phyloP scores from a whole-genome alignment of 2,888 invertebrate genomes.

The Phymatocera aterrima region DNA sequence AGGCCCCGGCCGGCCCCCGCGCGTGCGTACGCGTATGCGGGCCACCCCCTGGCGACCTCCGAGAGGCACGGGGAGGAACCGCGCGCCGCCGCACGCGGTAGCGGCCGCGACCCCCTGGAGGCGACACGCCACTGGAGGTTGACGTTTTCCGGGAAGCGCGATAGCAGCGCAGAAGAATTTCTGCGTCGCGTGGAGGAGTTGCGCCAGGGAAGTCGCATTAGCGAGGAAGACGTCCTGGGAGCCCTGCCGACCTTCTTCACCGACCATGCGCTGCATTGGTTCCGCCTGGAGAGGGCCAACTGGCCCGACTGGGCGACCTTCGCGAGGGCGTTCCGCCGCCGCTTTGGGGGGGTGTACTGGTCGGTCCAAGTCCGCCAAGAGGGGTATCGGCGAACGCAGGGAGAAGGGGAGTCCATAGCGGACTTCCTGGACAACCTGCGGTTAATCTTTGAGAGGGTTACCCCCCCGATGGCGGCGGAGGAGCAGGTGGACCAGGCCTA shows the following conservation, averaged over 20 bases:
- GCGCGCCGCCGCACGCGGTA: no score
- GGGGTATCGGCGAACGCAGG: constrained; percentile 6
- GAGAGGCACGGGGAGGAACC: no score
- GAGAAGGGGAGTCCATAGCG: neutral
- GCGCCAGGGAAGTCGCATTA: neutral
- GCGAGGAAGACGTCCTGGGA: neutral
- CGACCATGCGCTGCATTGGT: neutral
- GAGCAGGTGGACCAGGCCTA: constrained; percentile 32
- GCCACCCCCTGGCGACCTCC: no score
- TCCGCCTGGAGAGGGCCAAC: neutral
- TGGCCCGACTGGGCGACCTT: constrained; percentile 21
- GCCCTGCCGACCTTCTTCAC: neutral
- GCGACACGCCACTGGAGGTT: no score
- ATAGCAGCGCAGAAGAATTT: neutral
- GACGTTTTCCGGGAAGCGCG: neutral
- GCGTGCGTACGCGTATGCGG: no score
- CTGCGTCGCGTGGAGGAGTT: neutral
- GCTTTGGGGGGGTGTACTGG: neutral
- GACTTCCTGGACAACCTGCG: constrained; percentile 4
- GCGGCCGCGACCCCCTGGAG: no score
- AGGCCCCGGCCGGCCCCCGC: no score
- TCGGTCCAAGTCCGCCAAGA: neutral
- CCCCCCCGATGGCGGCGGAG: neutral
- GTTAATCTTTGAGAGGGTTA: neutral
- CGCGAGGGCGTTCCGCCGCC: neutral